Evolutionary conservation across 2,888 invertebrate genomes (phyloP).

Genomic region (Lasioglossum malachurum): DNA sequence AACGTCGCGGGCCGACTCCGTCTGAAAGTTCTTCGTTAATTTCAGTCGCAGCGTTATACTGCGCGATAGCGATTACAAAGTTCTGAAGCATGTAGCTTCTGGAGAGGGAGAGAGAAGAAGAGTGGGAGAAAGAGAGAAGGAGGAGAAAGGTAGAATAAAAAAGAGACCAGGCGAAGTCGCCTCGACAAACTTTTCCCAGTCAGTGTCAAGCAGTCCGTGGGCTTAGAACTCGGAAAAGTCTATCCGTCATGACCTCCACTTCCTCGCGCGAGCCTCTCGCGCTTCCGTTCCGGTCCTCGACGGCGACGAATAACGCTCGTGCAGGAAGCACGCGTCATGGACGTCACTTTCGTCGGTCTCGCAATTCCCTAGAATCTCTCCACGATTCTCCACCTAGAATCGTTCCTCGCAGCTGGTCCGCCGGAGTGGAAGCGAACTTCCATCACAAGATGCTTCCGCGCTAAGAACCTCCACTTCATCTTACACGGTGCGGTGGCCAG

Average conservation of each 20-base stretch:
- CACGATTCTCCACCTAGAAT: slow-evolving; percentile 15
- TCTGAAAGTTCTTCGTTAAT: not conserved
- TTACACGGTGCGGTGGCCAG: slow-evolving; percentile 49
- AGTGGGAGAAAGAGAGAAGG: not conserved
- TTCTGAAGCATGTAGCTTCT: not conserved
- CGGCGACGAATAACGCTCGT: slow-evolving; percentile 52
- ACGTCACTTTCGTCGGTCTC: slow-evolving; percentile 48
- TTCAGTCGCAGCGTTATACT: not conserved
- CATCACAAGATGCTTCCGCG: slow-evolving; percentile 74
- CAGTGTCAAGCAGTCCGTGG: slow-evolving; percentile 3
- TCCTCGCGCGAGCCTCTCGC: slow-evolving; percentile 40
- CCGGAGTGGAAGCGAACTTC: slow-evolving; percentile 62
- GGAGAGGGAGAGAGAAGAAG: no score
- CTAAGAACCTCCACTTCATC: slow-evolving; percentile 63
- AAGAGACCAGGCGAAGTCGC: not conserved
- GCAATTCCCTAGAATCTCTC: slow-evolving; percentile 54
- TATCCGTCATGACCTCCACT: slow-evolving; percentile 70
- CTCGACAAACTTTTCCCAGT: slow-evolving; percentile 40
- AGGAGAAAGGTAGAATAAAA: not conserved
- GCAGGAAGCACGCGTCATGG: slow-evolving; percentile 43
- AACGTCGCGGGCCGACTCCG: not conserved
- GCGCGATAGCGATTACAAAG: slow-evolving; percentile 21
- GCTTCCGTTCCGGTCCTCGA: slow-evolving; percentile 40
- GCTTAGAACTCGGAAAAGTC: slow-evolving; percentile 49
- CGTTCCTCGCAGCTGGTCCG: slow-evolving; percentile 63